A percentile compares a stretch with the other conserved stretches of the same genome.
Evolutionary conservation across 2,113 vertebrate genomes (phyloP).

Genomic region (Plecotus auritus): DNA sequence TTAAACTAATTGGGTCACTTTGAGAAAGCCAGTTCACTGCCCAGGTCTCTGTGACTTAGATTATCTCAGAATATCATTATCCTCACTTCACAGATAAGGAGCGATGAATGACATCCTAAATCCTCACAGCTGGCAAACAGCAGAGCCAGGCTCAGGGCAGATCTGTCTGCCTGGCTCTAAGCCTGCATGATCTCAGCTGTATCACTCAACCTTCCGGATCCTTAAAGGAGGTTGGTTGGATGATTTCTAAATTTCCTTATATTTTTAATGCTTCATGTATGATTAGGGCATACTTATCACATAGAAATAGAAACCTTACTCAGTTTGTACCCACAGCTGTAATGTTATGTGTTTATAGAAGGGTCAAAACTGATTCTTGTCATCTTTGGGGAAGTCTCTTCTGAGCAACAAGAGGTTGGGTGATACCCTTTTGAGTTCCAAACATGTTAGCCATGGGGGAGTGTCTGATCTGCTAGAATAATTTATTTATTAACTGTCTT

Average conservation of each 20-base stretch:
- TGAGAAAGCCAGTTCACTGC: not conserved
- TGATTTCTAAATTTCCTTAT: not conserved
- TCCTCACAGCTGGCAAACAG: not conserved
- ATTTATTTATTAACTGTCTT: not conserved
- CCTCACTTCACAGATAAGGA: not conserved
- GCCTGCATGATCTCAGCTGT: not conserved
- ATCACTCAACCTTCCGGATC: not conserved
- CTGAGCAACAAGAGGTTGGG: not conserved
- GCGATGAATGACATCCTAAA: not conserved
- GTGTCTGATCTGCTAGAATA: not conserved
- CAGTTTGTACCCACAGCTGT: not conserved
- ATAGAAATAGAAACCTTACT: not conserved
- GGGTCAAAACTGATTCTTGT: not conserved
- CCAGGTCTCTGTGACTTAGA: not conserved
- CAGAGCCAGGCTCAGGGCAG: not conserved
- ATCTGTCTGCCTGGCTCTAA: not conserved
- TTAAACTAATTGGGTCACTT: not conserved
- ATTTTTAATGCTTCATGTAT: not conserved
- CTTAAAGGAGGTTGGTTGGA: not conserved
- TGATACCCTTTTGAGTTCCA: not conserved
- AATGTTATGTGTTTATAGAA: not conserved
- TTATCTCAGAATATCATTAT: not conserved
- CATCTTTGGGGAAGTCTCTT: not conserved
- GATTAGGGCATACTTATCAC: not conserved
- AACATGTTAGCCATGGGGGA: slow-evolving; percentile 35